Evolutionary conservation across 2,797 vertebrate genomes (phyloP), one percentile per base, ranked within the genome.

Genomic region (Pipistrellus kuhlii): DNA sequence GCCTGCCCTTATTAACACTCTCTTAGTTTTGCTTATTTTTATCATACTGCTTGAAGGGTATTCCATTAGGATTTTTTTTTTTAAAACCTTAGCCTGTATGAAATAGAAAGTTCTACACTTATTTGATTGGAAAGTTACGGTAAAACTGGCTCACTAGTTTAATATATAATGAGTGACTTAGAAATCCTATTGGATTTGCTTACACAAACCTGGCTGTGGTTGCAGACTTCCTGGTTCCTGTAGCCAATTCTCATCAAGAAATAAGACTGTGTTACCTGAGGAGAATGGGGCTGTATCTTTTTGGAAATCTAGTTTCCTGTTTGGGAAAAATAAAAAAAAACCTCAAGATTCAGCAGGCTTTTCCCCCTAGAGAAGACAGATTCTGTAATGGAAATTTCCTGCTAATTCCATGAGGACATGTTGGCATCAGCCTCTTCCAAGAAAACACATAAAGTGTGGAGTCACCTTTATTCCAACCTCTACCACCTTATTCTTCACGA

Each of bases 261-360:
- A 62, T 90, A 90, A 87, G 57, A 75, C 72, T 89, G 8, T 81
- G 35, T 81, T 93, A 93, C 85, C 82, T 93, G 8, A 51, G 48
- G 32, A 88, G 35, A 93, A 72, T 13, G 85, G 3, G 35, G 51
- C 38, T 93, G 18, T 64, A 62, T 41, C 78, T 91, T 94, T 95
- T 83, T 83, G 69, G 69, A 93, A 96, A 93, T 91, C 53, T 92
- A 94, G 78, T 88, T 93, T 94, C 69, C 84, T 94, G 2, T 80
- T 90, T 75, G 18, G 32, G 8, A 18, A 5, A 2, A 46, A 75
- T 38, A 38, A 41, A 41, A 41, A 73, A 87, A 44, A 1, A 6
- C 10, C 44, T 68, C 48, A 87, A 90, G 0, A 0, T 73, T 82
- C 68, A 75, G 17, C 25, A 75, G 76, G n/a, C 76, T 91, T 88